Conservation (phyloP, 2,888 invertebrate genomes). For the Sarcophaga variegata region DNA sequence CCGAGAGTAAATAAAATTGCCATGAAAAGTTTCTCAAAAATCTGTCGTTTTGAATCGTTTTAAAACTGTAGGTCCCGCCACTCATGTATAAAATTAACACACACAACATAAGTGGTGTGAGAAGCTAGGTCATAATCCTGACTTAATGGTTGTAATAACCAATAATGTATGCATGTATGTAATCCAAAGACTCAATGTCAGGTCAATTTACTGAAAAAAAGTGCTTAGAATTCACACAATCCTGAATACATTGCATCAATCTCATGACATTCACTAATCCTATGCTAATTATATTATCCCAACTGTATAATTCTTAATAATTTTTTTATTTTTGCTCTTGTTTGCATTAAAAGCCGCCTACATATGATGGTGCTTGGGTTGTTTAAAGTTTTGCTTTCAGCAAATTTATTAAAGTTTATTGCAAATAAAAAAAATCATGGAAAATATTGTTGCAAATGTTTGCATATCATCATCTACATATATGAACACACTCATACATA, state of each 20-base stretch:
- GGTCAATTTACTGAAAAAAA: background rate
- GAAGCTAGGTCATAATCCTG: no score
- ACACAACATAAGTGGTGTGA: no score
- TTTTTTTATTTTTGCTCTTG: conserved; percentile 3
- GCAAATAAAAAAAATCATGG: conserved; percentile 50
- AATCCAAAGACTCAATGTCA: no score
- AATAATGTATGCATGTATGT: no score
- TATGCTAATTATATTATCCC: background rate
- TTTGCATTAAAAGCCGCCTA: conserved; percentile 18
- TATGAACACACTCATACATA: conserved; percentile 21
- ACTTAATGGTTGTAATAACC: no score
- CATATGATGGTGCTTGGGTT: conserved; percentile 1
- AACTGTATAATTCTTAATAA: conserved; percentile 4
- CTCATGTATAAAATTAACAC: no score
- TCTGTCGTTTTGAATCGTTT: no score
- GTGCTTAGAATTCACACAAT: background rate
- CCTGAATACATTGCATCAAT: background rate
- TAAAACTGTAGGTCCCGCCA: no score
- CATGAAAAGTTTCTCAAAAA: no score
- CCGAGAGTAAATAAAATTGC: no score
- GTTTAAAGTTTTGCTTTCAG: conserved; percentile 50
- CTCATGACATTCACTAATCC: background rate
- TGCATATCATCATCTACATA: conserved; percentile 59
- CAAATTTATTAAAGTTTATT: conserved; percentile 67
- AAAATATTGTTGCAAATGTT: conserved; percentile 64